Evolutionary conservation across 23 tunicate genomes (phyloP).

Genomic region (Halocynthia aurantium): DNA sequence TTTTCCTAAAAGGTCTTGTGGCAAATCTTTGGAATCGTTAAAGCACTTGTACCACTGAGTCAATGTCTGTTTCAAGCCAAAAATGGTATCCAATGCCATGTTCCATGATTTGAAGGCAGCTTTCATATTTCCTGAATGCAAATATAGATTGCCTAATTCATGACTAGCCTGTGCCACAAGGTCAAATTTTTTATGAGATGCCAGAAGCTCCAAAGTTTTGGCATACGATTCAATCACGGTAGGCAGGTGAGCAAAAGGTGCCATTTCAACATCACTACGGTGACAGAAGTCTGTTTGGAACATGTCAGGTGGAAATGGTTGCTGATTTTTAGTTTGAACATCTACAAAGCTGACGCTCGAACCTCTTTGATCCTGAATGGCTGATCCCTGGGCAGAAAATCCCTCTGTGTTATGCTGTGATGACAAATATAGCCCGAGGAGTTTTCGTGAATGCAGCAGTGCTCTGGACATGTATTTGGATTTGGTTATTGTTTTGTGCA

Average conservation of each 20-base stretch:
- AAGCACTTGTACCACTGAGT: conserved; percentile 36
- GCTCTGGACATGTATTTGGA: conserved; percentile 78
- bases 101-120: conserved; percentile 69
- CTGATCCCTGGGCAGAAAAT: neutral
- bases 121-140: conserved; percentile 64
- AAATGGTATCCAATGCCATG: conserved; percentile 54
- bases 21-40: conserved; percentile 37
- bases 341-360: conserved; percentile 19
- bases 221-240: conserved; percentile 67
- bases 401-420: conserved; percentile 50
- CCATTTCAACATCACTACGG: conserved; percentile 44
- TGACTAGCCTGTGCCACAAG: conserved; percentile 74
- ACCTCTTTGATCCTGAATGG: neutral
- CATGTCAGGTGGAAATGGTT: conserved; percentile 57
- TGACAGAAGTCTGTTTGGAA: conserved; percentile 36
- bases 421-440: conserved; percentile 62
- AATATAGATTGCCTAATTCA: conserved; percentile 66
- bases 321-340: conserved; percentile 19
- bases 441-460: conserved; percentile 51
- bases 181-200: conserved; percentile 54
- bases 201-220: conserved; percentile 75
- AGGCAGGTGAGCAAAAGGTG: conserved; percentile 63
- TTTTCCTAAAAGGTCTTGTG: conserved; percentile 30
- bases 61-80: conserved; percentile 32
- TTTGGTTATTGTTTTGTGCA: conserved; percentile 33